These are phyloP conservation scores for Aplysina aerophoba DNA, from an alignment of 37 sponge, comb jelly and placozoan genomes.

Conservation along the genomic window DNA sequence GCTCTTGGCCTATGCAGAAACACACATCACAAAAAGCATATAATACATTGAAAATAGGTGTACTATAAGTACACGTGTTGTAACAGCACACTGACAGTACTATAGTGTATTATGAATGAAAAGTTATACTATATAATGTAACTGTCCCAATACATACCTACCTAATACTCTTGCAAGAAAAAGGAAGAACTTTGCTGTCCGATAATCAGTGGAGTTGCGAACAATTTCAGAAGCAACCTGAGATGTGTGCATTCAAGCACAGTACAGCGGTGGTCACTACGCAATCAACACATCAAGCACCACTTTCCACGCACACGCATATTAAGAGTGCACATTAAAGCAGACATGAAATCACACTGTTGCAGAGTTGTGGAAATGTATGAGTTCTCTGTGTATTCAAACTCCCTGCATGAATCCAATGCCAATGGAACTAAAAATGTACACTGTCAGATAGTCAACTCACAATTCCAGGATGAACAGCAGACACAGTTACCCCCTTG, in stretches of 20 bases:
- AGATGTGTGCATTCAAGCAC: not conserved
- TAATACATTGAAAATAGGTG: too few species aligned
- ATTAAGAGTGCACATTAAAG: too few species aligned
- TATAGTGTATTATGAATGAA: too few species aligned
- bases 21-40: not conserved
- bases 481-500: conserved; percentile 66
- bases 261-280: too few species aligned
- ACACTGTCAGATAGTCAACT: not conserved
- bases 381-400: not conserved
- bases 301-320: not conserved
- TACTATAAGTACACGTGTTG: too few species aligned
- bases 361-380: not conserved
- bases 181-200: not conserved
- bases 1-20: not conserved
- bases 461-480: conserved; percentile 72
- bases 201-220: not conserved
- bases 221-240: conserved; percentile 26
- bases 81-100: too few species aligned
- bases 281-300: too few species aligned
- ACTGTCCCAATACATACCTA: too few species aligned
- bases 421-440: not conserved
- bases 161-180: not conserved
- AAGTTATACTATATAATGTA: too few species aligned
- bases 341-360: not conserved
- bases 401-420: not conserved